phyloP scores from a whole-genome alignment of 2,797 vertebrate species.

The Coreius guichenoti region DNA sequence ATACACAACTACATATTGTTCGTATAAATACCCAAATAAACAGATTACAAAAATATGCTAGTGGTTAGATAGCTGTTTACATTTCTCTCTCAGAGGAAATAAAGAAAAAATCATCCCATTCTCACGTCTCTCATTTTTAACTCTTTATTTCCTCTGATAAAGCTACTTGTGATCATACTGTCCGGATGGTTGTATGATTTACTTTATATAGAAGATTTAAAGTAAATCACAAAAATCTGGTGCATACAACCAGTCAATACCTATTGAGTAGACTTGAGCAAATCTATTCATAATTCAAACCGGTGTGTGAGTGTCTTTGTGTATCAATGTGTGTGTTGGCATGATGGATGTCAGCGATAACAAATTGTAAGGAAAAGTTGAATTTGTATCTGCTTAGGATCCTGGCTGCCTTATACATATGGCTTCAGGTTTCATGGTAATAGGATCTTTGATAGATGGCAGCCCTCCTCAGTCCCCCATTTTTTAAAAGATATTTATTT shows the following conservation, averaged over 20 bases:
- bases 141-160: slow-evolving; percentile 30
- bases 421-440: slow-evolving; percentile 76
- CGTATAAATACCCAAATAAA: slow-evolving; percentile 82
- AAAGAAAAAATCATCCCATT: slow-evolving; percentile 27
- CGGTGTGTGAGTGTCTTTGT: slow-evolving; percentile 37
- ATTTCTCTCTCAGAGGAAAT: slow-evolving; percentile 64
- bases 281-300: slow-evolving; percentile 79
- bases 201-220: neutral
- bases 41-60: slow-evolving; percentile 71
- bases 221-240: no score
- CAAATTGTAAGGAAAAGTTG: slow-evolving; percentile 79
- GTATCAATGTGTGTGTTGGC: slow-evolving; percentile 54
- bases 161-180: slow-evolving; percentile 2
- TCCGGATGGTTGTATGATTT: neutral
- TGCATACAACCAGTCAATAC: neutral
- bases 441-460: slow-evolving; percentile 83
- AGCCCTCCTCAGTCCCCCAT: slow-evolving; percentile 66
- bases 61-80: slow-evolving; percentile 74
- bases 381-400: slow-evolving; percentile 81
- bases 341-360: slow-evolving; percentile 79
- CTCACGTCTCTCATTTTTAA: slow-evolving; percentile 45
- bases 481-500: slow-evolving; percentile 75
- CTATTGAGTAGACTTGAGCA: slow-evolving; percentile 61
- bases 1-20: slow-evolving; percentile 71
- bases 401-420: slow-evolving; percentile 80